Evolutionary conservation across 2,888 invertebrate genomes (phyloP), one percentile per base, ranked within the genome.

Genomic region (Latrodectus elegans): DNA sequence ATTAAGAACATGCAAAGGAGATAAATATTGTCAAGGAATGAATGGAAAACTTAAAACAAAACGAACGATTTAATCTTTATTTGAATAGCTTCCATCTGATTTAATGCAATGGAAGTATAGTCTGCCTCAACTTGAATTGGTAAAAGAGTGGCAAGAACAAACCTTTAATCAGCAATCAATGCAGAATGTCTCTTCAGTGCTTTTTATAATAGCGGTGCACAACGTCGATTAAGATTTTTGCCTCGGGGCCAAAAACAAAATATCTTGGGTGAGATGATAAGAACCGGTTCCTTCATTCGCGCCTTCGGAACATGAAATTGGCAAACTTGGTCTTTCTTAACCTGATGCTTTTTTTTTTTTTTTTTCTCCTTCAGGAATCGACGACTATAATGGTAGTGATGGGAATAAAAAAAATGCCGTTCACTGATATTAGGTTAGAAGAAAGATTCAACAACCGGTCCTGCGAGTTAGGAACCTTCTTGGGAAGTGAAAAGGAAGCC

Each of bases 201-300:
- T 53, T 22, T 0, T 72, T 8, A 49, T 49, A 60, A 60, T 60
- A n/a, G n/a, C n/a, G 4, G 11, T 10, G 60, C 12, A 60, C n/a
- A 12, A 15, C 60, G 60, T 12, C 60, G 60, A 60, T 60, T 60
- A 60, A 60, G 60, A 60, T 60, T 60, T 60, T 60, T 11, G 14
- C n/a, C n/a, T 60, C 12, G n/a, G 14, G n/a, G 60, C 12, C 0
- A 60, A 15, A 60, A 60, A 60, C 12, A 12, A 15, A n/a, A n/a
- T 15, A 8, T 12, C n/a, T 60, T 15, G n/a, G n/a, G n/a, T 15
- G 60, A 15, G 6, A 15, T n/a, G 11, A 60, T 60, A 15, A 64
- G 52, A 85, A 85, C 85, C 85, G 80, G 85, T 85, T 80, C 65
- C 38, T 55, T 85, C 79, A 85, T 85, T 85, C 71, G 79, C 78